Evolutionary conservation across 92 coral and sea anemone genomes (phyloP), one percentile per base, ranked within the genome.

Genomic region (Palythoa grandiflora): DNA sequence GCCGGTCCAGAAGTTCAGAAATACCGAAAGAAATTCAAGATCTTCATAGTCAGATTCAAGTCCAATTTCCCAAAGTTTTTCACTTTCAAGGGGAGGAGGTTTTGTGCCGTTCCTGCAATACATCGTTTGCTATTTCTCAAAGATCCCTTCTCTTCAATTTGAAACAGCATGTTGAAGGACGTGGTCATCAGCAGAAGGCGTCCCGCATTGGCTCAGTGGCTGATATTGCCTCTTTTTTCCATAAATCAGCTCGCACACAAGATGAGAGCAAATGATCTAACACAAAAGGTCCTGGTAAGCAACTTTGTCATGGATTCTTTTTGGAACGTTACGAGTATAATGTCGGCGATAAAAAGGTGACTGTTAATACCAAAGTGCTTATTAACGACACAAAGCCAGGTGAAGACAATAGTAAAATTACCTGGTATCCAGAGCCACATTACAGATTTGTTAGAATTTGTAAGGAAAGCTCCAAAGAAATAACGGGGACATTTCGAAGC

Each of bases 401-500:
- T 15, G 80, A 15, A 50, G 80, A 76, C 40, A 17, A 76, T 19
- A 28, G 28, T 28, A 76, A 76, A 76, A 48, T 13, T 14, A 48
- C 80, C 3, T 76, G 80, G 40, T 76, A 76, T 28, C 40, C 80
- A 13, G 80, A 76, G 80, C 65, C 80, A 13, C 80, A 52, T 76
- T 76, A 76, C 12, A 1, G n/a, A 1, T 44, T 44, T 76, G n/a
- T 9, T 44, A 44, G 7, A 21, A 5, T 76, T 5, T 19, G 9
- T 12, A 44, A 76, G 1, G 80, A 52, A 16, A 9, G 36, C 35
- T 1, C 54, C 1, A 15, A 76, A 47, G 65, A 52, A 76, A 85
- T 57, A 5, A 85, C 51, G 17, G 88, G 88, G 72, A 85, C 54
- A 14, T 85, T 85, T 85, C 60, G 80, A 74, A 85, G 83, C 37